Evolutionary conservation across 2,888 invertebrate genomes (phyloP).

Genomic region (Timema cristinae): DNA sequence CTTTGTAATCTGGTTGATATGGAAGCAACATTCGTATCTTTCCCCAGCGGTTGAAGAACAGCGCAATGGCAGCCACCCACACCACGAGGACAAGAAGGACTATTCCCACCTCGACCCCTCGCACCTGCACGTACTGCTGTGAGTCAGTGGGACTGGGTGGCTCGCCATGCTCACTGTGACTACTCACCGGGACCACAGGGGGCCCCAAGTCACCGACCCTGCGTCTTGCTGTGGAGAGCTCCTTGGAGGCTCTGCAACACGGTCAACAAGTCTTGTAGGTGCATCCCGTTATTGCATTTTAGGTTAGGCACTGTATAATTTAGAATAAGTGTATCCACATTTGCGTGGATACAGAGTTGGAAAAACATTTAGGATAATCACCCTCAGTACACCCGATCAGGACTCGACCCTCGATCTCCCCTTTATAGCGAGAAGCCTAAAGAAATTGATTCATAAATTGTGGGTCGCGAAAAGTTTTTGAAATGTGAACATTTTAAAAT

Average conservation of each 20-base stretch:
- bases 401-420: too few species aligned
- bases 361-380: too few species aligned
- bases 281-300: too few species aligned
- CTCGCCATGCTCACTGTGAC: slow-evolving; percentile 19
- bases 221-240: slow-evolving; percentile 75
- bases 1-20: slow-evolving; percentile 82
- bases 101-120: slow-evolving; percentile 87
- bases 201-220: slow-evolving; percentile 44
- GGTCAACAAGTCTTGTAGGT: too few species aligned
- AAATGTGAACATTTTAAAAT: too few species aligned
- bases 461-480: too few species aligned
- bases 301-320: too few species aligned
- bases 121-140: slow-evolving; percentile 56
- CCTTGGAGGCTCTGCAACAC: slow-evolving; percentile 66
- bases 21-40: slow-evolving; percentile 88
- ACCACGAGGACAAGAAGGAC: slow-evolving; percentile 76
- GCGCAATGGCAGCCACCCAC: slow-evolving; percentile 81
- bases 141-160: slow-evolving; percentile 14
- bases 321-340: too few species aligned
- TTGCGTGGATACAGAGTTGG: too few species aligned
- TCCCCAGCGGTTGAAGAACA: slow-evolving; percentile 86
- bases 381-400: too few species aligned
- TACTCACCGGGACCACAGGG: slow-evolving; percentile 12
- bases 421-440: too few species aligned
- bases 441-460: too few species aligned